Evolutionary conservation across 2,888 invertebrate genomes (phyloP).

Genomic region (Tenthredo distinguenda): DNA sequence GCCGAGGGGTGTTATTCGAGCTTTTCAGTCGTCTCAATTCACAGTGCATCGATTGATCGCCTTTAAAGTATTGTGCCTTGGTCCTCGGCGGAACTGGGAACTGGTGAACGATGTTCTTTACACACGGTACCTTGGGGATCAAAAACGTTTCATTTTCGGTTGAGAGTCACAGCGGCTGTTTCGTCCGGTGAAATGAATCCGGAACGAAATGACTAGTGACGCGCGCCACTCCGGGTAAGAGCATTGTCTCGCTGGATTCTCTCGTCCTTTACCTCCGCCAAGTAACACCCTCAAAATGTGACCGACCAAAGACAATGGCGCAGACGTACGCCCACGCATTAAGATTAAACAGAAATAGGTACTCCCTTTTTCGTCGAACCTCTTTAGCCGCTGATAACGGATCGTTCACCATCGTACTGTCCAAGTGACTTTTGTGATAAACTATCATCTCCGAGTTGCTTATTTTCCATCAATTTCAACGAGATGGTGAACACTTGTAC

Average conservation of each 20-base stretch:
- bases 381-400: background rate
- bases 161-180: conserved; percentile 24
- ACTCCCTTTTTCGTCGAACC: background rate
- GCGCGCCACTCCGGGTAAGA: conserved; percentile 30
- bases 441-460: background rate
- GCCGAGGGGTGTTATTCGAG: background rate
- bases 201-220: conserved; percentile 24
- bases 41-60: conserved; percentile 10
- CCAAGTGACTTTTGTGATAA: background rate
- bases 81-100: background rate
- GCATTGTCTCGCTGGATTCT: conserved; percentile 25
- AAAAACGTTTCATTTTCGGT: conserved; percentile 19
- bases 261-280: conserved; percentile 5
- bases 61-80: conserved; percentile 17
- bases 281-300: conserved; percentile 33
- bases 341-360: background rate
- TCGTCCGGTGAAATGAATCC: conserved; percentile 31
- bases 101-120: background rate
- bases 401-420: background rate
- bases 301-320: conserved; percentile 25
- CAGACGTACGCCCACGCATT: conserved; percentile 29
- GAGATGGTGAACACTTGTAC: background rate
- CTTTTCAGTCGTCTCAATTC: conserved; percentile 22
- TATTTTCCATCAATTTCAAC: background rate
- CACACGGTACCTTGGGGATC: background rate